phyloP scores from a whole-genome alignment of 1,140 invertebrate genomes.

The Ruditapes philippinarum region DNA sequence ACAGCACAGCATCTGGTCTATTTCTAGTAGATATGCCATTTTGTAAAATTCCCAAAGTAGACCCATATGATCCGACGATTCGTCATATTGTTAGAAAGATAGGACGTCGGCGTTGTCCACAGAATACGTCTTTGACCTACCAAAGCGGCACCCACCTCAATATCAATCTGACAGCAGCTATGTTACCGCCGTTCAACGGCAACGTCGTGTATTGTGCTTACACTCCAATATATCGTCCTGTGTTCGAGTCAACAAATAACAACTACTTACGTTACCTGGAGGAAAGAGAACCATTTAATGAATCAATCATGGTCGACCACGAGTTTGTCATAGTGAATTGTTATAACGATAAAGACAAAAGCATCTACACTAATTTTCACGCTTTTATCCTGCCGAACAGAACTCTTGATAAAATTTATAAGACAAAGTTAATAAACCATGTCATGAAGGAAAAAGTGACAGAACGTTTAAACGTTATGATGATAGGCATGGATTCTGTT shows the following conservation, averaged over 20 bases:
- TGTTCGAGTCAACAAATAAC: slow-evolving; percentile 51
- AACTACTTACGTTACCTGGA: slow-evolving; percentile 68
- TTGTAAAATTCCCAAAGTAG: slow-evolving; percentile 63
- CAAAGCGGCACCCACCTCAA: slow-evolving; percentile 74
- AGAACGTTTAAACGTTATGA: slow-evolving; percentile 88
- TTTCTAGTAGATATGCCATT: slow-evolving; percentile 49
- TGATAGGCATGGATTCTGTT: slow-evolving; percentile 95
- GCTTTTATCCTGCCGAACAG: slow-evolving; percentile 85
- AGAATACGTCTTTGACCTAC: slow-evolving; percentile 85
- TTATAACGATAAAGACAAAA: slow-evolving; percentile 72
- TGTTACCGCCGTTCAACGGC: slow-evolving; percentile 71
- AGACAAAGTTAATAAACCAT: slow-evolving; percentile 80
- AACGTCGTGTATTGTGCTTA: slow-evolving; percentile 80
- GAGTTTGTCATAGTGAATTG: slow-evolving; percentile 84
- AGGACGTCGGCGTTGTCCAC: slow-evolving; percentile 86
- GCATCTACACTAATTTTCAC: slow-evolving; percentile 87
- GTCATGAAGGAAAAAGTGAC: slow-evolving; percentile 67
- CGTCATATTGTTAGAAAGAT: slow-evolving; percentile 49
- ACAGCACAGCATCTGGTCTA: not conserved
- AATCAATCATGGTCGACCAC: slow-evolving; percentile 61
- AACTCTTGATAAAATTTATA: slow-evolving; percentile 5
- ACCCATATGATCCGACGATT: slow-evolving; percentile 54
- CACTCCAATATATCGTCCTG: slow-evolving; percentile 79
- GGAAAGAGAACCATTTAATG: slow-evolving; percentile 62
- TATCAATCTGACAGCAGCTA: slow-evolving; percentile 74